Conservation (phyloP, 2,113 vertebrate genomes). For the Potamarius usumacintae region DNA sequence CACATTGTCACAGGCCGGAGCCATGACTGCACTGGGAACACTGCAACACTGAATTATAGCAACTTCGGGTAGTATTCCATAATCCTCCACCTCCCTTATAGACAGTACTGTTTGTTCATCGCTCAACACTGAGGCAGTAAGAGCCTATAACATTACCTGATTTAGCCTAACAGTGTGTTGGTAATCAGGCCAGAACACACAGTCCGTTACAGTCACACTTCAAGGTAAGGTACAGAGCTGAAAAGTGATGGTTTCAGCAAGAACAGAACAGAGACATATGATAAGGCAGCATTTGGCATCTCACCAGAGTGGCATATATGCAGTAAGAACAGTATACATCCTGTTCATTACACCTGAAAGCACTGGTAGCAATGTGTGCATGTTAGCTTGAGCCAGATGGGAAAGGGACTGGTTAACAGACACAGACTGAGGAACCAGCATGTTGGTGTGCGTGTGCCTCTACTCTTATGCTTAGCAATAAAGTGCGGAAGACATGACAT, state of each 20-base stretch:
- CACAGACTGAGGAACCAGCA: conserved; percentile 17
- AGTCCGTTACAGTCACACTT: conserved; percentile 9
- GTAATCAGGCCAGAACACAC: conserved; percentile 36
- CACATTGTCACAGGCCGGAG: conserved; percentile 65
- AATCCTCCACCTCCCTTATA: conserved; percentile 51
- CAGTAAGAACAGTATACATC: conserved; percentile 62
- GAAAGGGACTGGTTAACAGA: conserved; percentile 50
- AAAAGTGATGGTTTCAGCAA: conserved; percentile 45
- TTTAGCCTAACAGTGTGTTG: conserved; percentile 44
- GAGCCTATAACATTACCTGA: conserved; percentile 21
- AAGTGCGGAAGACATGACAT: conserved; percentile 53
- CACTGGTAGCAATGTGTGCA: conserved; percentile 57
- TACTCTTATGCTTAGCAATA: conserved; percentile 38
- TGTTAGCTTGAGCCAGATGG: conserved; percentile 55
- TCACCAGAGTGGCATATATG: conserved; percentile 66
- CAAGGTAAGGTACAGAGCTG: conserved; percentile 35
- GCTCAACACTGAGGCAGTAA: conserved; percentile 20
- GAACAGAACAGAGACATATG: conserved; percentile 55
- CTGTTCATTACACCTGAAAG: conserved; percentile 71
- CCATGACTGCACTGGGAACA: conserved; percentile 64
- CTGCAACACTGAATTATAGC: conserved; percentile 59
- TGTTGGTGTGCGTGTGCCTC: conserved; percentile 38
- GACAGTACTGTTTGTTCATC: conserved; percentile 29
- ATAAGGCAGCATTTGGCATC: conserved; percentile 79
- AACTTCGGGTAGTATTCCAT: conserved; percentile 64